Conservation (phyloP, 2,113 vertebrate genomes). For the Ciconia stormi region DNA sequence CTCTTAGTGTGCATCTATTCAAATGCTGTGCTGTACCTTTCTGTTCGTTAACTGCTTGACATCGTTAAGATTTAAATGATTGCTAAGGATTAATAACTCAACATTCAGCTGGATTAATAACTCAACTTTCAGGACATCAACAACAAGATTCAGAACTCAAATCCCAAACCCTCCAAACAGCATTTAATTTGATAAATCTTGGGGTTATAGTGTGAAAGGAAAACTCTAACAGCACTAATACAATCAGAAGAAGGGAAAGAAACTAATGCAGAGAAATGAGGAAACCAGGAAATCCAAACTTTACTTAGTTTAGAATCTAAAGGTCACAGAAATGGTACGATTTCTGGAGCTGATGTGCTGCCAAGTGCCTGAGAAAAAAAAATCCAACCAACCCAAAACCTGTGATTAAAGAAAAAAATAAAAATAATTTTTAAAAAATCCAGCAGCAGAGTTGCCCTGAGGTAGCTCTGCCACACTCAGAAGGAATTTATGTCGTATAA, state of each 20-base stretch:
- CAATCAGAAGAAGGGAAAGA: not conserved
- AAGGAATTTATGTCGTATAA: not conserved
- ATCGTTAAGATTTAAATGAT: not conserved
- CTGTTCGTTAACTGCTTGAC: not conserved
- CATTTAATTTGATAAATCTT: slow-evolving; percentile 31
- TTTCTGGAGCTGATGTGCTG: not conserved
- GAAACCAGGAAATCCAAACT: not conserved
- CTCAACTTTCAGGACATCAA: not conserved
- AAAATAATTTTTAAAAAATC: not conserved
- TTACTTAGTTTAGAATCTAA: slow-evolving; percentile 27
- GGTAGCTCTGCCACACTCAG: not conserved
- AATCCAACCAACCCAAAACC: not conserved
- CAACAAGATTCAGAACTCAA: not conserved
- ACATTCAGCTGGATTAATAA: not conserved
- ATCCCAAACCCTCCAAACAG: not conserved
- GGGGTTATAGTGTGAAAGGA: not conserved
- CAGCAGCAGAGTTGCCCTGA: not conserved
- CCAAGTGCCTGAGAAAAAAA: not conserved
- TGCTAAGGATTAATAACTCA: not conserved
- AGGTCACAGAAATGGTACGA: not conserved
- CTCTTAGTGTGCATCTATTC: not conserved
- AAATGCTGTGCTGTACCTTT: not conserved
- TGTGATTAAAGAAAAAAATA: not conserved
- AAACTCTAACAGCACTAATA: not conserved
- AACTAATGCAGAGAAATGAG: slow-evolving; percentile 24